Evolutionary conservation across 2,888 invertebrate genomes (phyloP), one percentile per base, ranked within the genome.

Genomic region (Dorcus hopei): DNA sequence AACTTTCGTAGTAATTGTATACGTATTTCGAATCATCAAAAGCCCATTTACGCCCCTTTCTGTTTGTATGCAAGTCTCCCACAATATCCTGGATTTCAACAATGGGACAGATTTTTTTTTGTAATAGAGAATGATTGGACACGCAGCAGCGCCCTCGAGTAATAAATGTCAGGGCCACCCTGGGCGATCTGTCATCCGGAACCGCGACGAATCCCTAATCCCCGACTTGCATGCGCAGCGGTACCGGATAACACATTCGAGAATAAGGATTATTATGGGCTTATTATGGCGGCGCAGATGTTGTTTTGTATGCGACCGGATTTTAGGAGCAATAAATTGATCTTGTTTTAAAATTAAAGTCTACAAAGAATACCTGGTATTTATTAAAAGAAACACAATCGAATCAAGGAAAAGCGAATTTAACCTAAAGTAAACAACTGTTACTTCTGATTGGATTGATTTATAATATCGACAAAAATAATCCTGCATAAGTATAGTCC

Each of bases 141-240:
- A 53, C 57, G 53, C 52, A 52, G 40, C 53, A 40, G 48, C 23
- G 51, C 40, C 33, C 66, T 70, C 67, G 68, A 62, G 65, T 67
- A 65, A 72, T 72, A 73, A 73, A 74, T 67, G 71, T 72, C 68
- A 67, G 58, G 70, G 66, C 71, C 72, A 73, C 74, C 74, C 74
- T 61, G 67, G 67, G 62, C 71, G 65, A 74, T 74, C 71, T 66
- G 74, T 74, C 74, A 74, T 74, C 63, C 59, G 59, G 59, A 64
- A 66, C 71, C 73, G 73, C 65, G 62, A 71, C 76, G 68, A 76
- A 76, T 75, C 68, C 66, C 69, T 75, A 74, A 75, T 74, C 72
- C 71, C 64, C 54, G 65, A 61, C 62, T 64, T 65, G 67, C 69
- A 69, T 71, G 69, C 67, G 49, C 50, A 19, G 45, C 9, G 45